These are phyloP conservation scores for Otocyon megalotis DNA, from an alignment of 2,113 vertebrate species.

Conservation along the genomic window DNA sequence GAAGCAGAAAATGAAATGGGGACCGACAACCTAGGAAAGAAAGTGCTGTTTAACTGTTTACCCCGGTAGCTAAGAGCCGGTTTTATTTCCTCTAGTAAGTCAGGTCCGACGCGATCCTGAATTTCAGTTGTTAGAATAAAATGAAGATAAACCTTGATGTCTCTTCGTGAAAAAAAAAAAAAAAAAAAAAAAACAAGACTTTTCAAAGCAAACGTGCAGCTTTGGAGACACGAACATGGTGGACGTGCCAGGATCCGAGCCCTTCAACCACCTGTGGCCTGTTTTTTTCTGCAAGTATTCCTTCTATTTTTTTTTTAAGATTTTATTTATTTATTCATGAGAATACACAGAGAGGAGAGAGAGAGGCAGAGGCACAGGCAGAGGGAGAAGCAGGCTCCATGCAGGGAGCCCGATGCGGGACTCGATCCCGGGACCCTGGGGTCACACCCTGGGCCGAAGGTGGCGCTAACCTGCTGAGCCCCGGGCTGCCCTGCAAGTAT, in stretches of 20 bases:
- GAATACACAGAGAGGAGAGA: too few species aligned
- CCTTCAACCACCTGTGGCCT: not conserved
- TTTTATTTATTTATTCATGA: too few species aligned
- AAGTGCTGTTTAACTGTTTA: not conserved
- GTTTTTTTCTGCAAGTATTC: not conserved
- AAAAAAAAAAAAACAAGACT: not conserved
- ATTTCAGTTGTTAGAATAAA: not conserved
- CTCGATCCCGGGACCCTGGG: too few species aligned
- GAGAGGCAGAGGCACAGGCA: too few species aligned
- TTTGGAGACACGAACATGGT: not conserved
- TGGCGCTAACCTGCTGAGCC: too few species aligned
- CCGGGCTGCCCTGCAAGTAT: too few species aligned
- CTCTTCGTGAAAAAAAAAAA: not conserved
- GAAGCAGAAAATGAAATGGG: slow-evolving; percentile 19
- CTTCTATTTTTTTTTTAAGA: not conserved
- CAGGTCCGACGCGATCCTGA: not conserved
- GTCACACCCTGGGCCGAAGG: too few species aligned
- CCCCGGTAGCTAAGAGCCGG: not conserved
- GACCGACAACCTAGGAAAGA: not conserved
- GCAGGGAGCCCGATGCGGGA: too few species aligned
- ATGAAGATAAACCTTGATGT: not conserved
- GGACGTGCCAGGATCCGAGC: not conserved
- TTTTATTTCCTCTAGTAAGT: not conserved
- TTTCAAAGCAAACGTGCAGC: not conserved
- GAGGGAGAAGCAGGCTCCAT: too few species aligned